These are phyloP conservation scores for Melieria crassipennis DNA, from an alignment of 2,888 invertebrate species.

Conservation along the genomic window DNA sequence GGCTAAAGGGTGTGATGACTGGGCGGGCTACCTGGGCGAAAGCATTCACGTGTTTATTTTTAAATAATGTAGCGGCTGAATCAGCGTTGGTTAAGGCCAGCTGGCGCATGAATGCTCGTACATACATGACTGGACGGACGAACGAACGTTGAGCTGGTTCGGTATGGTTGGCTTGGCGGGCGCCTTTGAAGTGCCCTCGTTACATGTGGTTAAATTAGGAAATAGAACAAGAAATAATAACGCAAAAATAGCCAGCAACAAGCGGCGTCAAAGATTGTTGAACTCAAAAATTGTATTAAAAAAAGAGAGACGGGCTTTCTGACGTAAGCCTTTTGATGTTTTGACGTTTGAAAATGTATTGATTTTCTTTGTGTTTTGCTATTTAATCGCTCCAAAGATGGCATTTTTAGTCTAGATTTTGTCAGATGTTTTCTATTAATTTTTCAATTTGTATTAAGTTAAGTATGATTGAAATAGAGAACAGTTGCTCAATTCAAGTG, in stretches of 20 bases:
- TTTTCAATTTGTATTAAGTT: no score
- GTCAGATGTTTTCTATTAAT: no score
- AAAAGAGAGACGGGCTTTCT: neutral
- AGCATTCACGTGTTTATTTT: no score
- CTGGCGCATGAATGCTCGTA: no score
- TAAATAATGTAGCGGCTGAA: neutral
- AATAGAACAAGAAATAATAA: neutral
- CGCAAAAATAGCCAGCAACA: neutral
- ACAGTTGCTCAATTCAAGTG: no score
- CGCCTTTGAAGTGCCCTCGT: neutral
- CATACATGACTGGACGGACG: neutral
- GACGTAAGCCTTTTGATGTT: constrained; percentile 1
- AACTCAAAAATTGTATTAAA: constrained; percentile 1
- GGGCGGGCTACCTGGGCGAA: no score
- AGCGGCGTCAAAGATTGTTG: neutral
- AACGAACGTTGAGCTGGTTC: neutral
- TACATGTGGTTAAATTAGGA: constrained; percentile 1
- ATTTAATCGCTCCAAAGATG: no score
- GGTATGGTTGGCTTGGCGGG: neutral
- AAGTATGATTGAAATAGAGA: no score
- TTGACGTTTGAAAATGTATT: neutral
- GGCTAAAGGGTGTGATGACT: no score
- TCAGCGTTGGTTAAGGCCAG: no score
- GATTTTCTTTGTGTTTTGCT: neutral
- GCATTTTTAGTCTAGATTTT: no score